Base-by-base conservation (phyloP, 2,797 vertebrate species). In the Peromyscus attwateri region DNA sequence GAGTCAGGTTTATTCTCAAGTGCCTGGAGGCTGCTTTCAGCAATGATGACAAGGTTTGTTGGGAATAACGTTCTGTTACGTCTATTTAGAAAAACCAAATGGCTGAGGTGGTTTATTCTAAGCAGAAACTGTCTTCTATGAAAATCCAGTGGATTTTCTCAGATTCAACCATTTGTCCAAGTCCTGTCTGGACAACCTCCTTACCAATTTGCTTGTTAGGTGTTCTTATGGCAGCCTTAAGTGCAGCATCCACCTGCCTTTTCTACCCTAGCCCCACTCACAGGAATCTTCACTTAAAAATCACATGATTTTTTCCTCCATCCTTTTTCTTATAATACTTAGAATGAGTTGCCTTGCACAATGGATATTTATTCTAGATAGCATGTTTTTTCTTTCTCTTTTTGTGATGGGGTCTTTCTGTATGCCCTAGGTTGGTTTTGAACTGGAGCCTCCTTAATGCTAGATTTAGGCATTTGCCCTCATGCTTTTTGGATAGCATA, bases 21-120 rank as follows among this genome's bases (percentile, higher is more conserved):
- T 92, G 57, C 25, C 43, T 49, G 82, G n/a, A 77, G 52, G 27
- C 37, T 82, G 19, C 60, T 95, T 91, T 83, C 16, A 88, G 81
- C n/a, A 95, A 37, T 64, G 16, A 27, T n/a, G 31, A 81, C 37
- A 23, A 84, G 60, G 9, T 76, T 93, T 12, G 10, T 16, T 62
- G 88, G 70, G 64, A 25, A 57, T 68, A 87, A 88, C 40, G 85
- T 92, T 16, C 52, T 43, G 6, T 87, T 81, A 89, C 52, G 0
- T 12, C 64, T 93, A 19, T 79, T 81, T 40, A 49, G 34, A 49
- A 40, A 46, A 66, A 19, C 66, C 27, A n/a, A 34, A 31, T 1
- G 21, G 8, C 77, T 93, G 46, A 3, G 1, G 71, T 70, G 34
- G 17, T 73, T 91, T 66, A 60, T 75, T 87, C 31, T 40, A 84